Percentiles rank a stretch among this genome's conserved stretches.
These are phyloP conservation scores for Drymodes brunneopygia DNA, from an alignment of 2,113 vertebrate species.

Conservation along the genomic window DNA sequence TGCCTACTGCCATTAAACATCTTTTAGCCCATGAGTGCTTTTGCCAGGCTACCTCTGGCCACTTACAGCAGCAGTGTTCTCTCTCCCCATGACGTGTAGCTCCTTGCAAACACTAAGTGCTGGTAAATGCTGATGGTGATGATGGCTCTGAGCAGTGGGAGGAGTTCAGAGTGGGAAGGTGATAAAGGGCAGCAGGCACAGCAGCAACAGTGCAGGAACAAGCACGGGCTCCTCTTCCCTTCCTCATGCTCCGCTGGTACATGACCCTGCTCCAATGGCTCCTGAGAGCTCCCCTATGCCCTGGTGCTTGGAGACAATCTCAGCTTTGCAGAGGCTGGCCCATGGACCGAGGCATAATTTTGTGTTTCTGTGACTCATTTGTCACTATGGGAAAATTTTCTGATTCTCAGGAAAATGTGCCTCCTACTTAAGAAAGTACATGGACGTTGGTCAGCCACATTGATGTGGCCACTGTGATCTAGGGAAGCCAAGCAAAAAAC, in stretches of 20 bases:
- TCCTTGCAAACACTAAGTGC: not conserved
- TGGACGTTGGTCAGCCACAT: not conserved
- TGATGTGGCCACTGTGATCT: not conserved
- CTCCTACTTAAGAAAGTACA: not conserved
- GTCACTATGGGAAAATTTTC: not conserved
- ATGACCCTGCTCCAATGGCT: not conserved
- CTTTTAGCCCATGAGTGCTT: not conserved
- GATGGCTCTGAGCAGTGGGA: not conserved
- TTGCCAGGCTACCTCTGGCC: not conserved
- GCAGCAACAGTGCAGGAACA: not conserved
- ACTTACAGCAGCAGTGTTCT: not conserved
- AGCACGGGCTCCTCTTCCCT: not conserved
- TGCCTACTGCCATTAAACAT: not conserved
- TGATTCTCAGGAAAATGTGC: not conserved
- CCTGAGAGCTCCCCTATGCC: not conserved
- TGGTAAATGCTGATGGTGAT: not conserved
- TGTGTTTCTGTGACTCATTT: not conserved
- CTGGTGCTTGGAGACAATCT: not conserved
- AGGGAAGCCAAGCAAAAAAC: not conserved
- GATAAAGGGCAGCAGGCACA: not conserved
- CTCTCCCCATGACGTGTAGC: rapidly evolving
- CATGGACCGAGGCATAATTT: rapidly evolving
- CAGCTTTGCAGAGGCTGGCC: not conserved
- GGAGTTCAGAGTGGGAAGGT: not conserved
- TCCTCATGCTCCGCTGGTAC: not conserved